Base-by-base conservation (phyloP, 2,888 invertebrate species). In the Drosophila gaucha region DNA sequence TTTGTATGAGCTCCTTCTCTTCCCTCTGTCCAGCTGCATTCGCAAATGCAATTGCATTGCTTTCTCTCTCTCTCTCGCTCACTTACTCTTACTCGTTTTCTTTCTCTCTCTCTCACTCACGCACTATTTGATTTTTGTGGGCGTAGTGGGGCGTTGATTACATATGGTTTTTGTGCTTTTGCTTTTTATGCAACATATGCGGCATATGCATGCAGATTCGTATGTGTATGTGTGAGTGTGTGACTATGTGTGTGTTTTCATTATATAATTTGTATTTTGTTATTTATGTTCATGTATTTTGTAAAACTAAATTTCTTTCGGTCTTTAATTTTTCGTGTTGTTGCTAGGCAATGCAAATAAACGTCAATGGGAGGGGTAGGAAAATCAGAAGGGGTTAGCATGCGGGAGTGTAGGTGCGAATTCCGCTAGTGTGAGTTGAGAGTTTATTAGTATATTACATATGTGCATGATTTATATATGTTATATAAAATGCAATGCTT, bases 101-200 rank as follows among this genome's bases (percentile, higher is more conserved):
- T n/a, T n/a, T 2, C 18, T 9, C 20, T 18, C 6, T 31, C 39
- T 9, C 30, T 20, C 50, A 39, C 54, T 57, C 44, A 31, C 47
- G 6, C 30, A 35, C 58, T 38, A 6, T 39, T 39, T 57, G 50
- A 39, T 36, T 58, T 38, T 57, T 18, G 79, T 64, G 67, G 78
- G 75, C 52, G 66, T 58, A 55, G 78, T 56, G 58, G 83, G 83
- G 78, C 44, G 71, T 51, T 41, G 22, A 44, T 80, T 83, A 69
- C 80, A 86, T 82, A 86, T 86, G 80, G 78, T 85, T 78, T 69
- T 60, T 72, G 65, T 67, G 74, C 67, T 71, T 80, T 67, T 56
- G 63, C 69, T 55, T 80, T 86, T 83, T 78, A 75, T 86, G 80
- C 83, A 84, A 83, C 83, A 86, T 86, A 84, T 84, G 83, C 76